A percentile compares a stretch with the other conserved stretches of the same genome.
phyloP scores from a whole-genome alignment of 2,113 vertebrate species.

The Triplophysa siluroides region DNA sequence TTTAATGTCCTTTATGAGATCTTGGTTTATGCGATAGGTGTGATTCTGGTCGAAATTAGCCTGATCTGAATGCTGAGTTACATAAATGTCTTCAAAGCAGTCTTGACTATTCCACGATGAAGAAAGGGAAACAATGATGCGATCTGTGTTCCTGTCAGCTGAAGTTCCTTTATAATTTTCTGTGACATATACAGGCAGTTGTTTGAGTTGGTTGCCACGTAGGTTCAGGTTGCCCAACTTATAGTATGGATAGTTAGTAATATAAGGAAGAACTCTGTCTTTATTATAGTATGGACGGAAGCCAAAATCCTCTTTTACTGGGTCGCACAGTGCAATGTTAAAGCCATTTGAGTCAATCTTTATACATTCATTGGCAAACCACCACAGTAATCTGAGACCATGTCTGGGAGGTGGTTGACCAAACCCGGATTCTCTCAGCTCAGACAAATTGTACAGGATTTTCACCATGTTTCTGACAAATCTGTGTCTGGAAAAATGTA shows the following conservation, averaged over 20 bases:
- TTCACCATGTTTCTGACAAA: neutral
- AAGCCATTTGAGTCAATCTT: neutral
- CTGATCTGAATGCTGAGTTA: neutral
- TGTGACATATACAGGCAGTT: neutral
- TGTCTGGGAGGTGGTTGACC: conserved; percentile 32
- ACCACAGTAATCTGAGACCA: conserved; percentile 42
- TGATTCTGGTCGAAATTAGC: neutral
- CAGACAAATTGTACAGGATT: conserved; percentile 5
- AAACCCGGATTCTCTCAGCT: conserved; percentile 1
- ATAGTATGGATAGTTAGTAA: conserved; percentile 10
- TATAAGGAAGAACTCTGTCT: conserved; percentile 7
- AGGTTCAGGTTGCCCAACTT: conserved; percentile 44
- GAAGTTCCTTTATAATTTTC: fast-evolving
- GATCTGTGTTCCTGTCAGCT: conserved; percentile 6
- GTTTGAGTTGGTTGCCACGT: too few relatives aligned
- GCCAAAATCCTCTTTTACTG: neutral
- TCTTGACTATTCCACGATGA: too few relatives aligned
- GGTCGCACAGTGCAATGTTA: neutral
- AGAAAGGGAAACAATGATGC: conserved; percentile 16
- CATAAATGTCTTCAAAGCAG: conserved; percentile 12
- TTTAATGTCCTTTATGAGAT: conserved; percentile 1
- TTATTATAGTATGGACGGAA: conserved; percentile 21
- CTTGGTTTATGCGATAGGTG: conserved; percentile 17
- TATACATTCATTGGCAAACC: conserved; percentile 20
- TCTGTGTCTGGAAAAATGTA: too few relatives aligned